Conservation (phyloP, 2,888 invertebrate species). For the Pheosia tremula region DNA sequence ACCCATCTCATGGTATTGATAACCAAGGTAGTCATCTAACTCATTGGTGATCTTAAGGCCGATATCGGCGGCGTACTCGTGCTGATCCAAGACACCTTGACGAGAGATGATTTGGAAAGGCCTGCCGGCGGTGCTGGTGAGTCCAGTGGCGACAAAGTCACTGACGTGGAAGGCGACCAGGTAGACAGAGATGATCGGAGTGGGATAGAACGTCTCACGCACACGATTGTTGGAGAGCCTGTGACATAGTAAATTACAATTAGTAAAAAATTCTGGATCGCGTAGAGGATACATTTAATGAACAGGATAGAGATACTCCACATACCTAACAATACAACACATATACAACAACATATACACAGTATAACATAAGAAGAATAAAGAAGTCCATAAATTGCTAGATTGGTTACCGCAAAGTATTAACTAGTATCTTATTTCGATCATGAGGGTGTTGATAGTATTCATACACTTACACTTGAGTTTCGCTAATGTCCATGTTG, state of each 20-base stretch:
- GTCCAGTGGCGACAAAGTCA: constrained; percentile 82
- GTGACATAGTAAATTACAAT: constrained; percentile 26
- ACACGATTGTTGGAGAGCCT: constrained; percentile 43
- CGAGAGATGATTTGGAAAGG: constrained; percentile 74
- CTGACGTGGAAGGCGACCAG: constrained; percentile 94
- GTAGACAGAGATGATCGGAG: constrained; percentile 91
- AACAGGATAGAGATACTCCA: no score
- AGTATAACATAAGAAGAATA: no score
- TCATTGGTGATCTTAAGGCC: constrained; percentile 75
- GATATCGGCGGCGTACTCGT: constrained; percentile 73
- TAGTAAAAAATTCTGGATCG: no score
- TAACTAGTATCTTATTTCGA: background rate
- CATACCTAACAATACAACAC: no score
- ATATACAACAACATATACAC: no score
- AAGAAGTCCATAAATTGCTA: no score
- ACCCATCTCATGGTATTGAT: constrained; percentile 83
- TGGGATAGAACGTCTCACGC: constrained; percentile 79
- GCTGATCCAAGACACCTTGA: constrained; percentile 64
- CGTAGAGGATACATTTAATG: no score
- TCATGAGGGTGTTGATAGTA: background rate
- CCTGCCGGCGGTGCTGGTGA: constrained; percentile 49
- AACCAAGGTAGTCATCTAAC: constrained; percentile 84
- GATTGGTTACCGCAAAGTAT: no score
- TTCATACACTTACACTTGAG: constrained; percentile 52
- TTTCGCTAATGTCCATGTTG: constrained; percentile 85